A percentile compares a stretch with the other conserved stretches of the same genome.
phyloP scores from a whole-genome alignment of 1,140 invertebrate genomes.

The Spodoptera frugiperda region DNA sequence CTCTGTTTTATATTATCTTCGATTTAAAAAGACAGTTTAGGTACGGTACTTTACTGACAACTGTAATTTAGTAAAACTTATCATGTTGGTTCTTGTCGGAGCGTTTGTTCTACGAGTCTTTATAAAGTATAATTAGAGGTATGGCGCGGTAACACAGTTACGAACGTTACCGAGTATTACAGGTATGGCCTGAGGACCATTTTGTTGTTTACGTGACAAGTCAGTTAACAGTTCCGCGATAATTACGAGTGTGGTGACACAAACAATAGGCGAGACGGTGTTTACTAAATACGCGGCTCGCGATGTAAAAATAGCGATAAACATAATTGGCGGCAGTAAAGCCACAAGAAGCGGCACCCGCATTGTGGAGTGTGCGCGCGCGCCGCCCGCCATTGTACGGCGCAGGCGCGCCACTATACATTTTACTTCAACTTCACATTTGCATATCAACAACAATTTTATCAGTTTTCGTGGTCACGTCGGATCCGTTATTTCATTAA shows the following conservation, averaged over 20 bases:
- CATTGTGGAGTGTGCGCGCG: slow-evolving; percentile 56
- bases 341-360: slow-evolving; percentile 59
- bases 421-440: slow-evolving; percentile 62
- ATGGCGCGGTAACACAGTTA: neutral
- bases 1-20: slow-evolving; percentile 60
- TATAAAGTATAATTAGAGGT: slow-evolving; percentile 11
- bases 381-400: slow-evolving; percentile 56
- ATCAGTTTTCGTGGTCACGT: slow-evolving; percentile 59
- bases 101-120: slow-evolving; percentile 9
- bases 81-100: slow-evolving; percentile 52
- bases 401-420: slow-evolving; percentile 62
- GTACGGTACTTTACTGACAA: slow-evolving; percentile 56
- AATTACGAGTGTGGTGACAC: slow-evolving; percentile 8
- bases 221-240: neutral
- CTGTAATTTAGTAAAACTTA: slow-evolving; percentile 60
- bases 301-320: slow-evolving; percentile 55
- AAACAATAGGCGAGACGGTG: slow-evolving; percentile 52
- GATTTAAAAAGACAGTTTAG: slow-evolving; percentile 56
- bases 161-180: neutral
- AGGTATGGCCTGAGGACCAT: neutral
- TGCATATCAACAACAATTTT: slow-evolving; percentile 67
- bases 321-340: slow-evolving; percentile 63
- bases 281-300: slow-evolving; percentile 57
- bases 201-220: too few species aligned
- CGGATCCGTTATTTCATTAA: slow-evolving; percentile 37